Base-by-base conservation (phyloP, 2,113 vertebrate genomes). In the Cryptomyrus ogoouensis region DNA sequence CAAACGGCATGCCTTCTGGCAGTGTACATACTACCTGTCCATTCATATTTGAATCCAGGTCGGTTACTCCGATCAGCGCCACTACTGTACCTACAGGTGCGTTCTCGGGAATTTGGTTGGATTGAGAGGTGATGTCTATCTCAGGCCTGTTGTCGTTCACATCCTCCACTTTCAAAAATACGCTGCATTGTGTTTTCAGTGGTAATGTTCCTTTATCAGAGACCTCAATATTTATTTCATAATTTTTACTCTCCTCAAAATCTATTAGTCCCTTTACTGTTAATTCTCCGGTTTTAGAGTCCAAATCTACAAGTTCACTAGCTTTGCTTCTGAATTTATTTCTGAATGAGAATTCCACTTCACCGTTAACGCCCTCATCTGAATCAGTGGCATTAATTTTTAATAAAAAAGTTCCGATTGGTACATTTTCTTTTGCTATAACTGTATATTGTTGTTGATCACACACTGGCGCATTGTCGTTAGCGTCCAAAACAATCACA, bases 1-100 rank as follows among this genome's bases (percentile, higher is more conserved):
- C 92, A 91, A 96, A 95, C 1, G 94, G 95, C 0, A 93, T 35
- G 0, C 89, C 87, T 0, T 91, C 92, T 4, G 74, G 87, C 2
- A 96, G 17, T 5, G 6, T 70, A 27, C 91, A 87, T 19, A 93
- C 87, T 0, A 95, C 92, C 88, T 95, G 95, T 0, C 95, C 95
- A 87, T 95, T 95, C 0, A 92, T 35, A 8, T 93, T 92, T 19
- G 90, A 92, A 74, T 93, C 92, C 3, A 90, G 0, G 85, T 93
- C 91, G 1, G 88, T 87, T 0, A 90, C 91, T 5, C 53, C 87
- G 2, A 94, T 15, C 10, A 24, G 58, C 19, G 92, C 4, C 21
- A 93, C 52, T 0, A 84, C 49, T 0, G 91, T 88, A 3, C 90
- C 91, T 0, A 91, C 89, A 2, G 92, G 92, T 1, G 92, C 70